These are phyloP conservation scores for Globia sparganii DNA, from an alignment of 2,888 invertebrate genomes.

Conservation along the genomic window DNA sequence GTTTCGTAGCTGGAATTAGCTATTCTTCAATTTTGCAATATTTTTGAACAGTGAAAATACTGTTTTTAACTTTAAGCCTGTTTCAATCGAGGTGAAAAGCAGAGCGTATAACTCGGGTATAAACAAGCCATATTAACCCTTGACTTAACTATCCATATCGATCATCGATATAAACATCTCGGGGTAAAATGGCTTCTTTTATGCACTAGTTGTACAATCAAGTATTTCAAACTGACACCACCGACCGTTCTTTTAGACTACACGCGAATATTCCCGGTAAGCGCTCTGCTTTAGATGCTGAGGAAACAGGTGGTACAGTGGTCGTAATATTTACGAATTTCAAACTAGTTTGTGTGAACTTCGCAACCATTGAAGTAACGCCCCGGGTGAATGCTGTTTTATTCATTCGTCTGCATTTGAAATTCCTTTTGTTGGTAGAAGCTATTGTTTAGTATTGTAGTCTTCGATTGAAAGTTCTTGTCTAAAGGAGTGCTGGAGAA, in stretches of 20 bases:
- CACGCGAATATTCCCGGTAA: not conserved
- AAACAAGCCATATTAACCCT: too few species aligned
- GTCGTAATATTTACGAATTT: constrained; percentile 70
- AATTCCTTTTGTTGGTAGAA: constrained; percentile 28
- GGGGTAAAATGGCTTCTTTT: too few species aligned
- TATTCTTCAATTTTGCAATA: too few species aligned
- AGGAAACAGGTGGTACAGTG: constrained; percentile 64
- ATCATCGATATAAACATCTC: too few species aligned
- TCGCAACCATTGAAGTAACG: constrained; percentile 46
- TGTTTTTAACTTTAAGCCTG: too few species aligned
- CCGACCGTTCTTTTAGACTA: not conserved
- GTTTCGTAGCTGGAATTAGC: too few species aligned
- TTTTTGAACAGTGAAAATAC: too few species aligned
- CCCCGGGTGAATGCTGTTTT: constrained; percentile 52
- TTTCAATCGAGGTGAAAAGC: too few species aligned
- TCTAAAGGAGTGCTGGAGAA: not conserved
- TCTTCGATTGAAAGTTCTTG: constrained; percentile 22
- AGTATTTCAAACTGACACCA: too few species aligned
- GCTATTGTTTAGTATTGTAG: constrained; percentile 41
- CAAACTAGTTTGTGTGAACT: constrained; percentile 75
- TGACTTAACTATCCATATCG: too few species aligned
- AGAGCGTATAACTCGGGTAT: too few species aligned
- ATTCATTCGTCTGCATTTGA: constrained; percentile 58
- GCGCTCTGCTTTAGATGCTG: not conserved
- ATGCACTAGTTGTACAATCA: too few species aligned